A percentile compares a stretch with the other conserved stretches of the same genome.
phyloP scores from a whole-genome alignment of 2,888 invertebrate species.

The Leptinotarsa peninsularis region DNA sequence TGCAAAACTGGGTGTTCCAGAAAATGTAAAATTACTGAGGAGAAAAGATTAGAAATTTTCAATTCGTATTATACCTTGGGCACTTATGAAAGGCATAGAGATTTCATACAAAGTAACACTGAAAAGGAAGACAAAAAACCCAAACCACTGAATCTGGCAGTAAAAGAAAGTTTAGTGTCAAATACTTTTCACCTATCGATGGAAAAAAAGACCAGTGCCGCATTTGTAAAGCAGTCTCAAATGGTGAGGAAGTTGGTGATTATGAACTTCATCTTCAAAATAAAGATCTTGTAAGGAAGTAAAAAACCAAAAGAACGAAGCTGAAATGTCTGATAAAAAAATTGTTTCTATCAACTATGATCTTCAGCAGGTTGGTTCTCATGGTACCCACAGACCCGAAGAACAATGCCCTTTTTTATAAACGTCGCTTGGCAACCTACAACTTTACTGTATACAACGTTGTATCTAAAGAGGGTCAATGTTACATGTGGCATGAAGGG shows the following conservation, averaged over 20 bases:
- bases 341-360: no score
- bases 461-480: conserved; percentile 41
- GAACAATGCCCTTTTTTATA: conserved; percentile 48
- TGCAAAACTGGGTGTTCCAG: conserved; percentile 10
- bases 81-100: conserved; percentile 17
- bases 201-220: no score
- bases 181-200: no score
- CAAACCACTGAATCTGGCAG: no score
- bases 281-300: background rate
- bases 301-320: conserved; percentile 25
- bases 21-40: conserved; percentile 16
- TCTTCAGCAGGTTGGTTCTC: conserved; percentile 35
- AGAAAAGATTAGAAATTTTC: conserved; percentile 11
- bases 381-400: conserved; percentile 38
- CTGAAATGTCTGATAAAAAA: conserved; percentile 15
- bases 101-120: conserved; percentile 21
- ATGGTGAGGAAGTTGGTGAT: no score
- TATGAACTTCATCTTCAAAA: conserved; percentile 21
- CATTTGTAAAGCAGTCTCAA: conserved; percentile 6
- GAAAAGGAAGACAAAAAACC: no score
- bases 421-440: conserved; percentile 37
- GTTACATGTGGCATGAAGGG: conserved; percentile 51
- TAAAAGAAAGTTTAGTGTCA: no score
- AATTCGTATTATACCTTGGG: conserved; percentile 17
- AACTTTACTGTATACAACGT: conserved; percentile 48